Conservation (phyloP, 2,113 vertebrate species). For the Amblyornis subalaris region DNA sequence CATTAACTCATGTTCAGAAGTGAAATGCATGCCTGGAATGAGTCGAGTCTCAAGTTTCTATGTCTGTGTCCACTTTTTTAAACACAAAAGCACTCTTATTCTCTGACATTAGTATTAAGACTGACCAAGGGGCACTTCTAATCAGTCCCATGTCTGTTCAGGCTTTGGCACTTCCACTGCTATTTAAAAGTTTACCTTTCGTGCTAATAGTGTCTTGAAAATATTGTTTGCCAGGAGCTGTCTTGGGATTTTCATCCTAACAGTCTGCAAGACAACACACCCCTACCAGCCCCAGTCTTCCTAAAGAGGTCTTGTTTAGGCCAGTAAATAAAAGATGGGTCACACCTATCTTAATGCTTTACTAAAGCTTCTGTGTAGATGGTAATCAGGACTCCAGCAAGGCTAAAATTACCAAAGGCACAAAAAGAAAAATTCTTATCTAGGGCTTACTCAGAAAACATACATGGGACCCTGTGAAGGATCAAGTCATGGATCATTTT, state of each 20-base stretch:
- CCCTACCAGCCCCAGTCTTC: neutral
- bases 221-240: neutral
- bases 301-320: neutral
- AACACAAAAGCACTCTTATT: neutral
- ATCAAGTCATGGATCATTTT: neutral
- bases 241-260: neutral
- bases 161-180: neutral
- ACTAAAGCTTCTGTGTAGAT: neutral
- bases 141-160: neutral
- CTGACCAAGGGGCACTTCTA: neutral
- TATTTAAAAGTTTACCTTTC: neutral
- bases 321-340: no score
- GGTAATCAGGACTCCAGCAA: neutral
- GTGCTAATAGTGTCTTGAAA: neutral
- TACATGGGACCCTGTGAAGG: neutral
- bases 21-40: neutral
- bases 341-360: neutral
- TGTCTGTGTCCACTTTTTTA: neutral
- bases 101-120: neutral
- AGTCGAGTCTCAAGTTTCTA: neutral
- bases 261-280: neutral
- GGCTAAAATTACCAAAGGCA: neutral
- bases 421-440: neutral
- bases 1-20: neutral
- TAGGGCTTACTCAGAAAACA: neutral